These are phyloP conservation scores for Aphelenchoides bicaudatus DNA, from an alignment of 2,888 invertebrate genomes.

Conservation along the genomic window DNA sequence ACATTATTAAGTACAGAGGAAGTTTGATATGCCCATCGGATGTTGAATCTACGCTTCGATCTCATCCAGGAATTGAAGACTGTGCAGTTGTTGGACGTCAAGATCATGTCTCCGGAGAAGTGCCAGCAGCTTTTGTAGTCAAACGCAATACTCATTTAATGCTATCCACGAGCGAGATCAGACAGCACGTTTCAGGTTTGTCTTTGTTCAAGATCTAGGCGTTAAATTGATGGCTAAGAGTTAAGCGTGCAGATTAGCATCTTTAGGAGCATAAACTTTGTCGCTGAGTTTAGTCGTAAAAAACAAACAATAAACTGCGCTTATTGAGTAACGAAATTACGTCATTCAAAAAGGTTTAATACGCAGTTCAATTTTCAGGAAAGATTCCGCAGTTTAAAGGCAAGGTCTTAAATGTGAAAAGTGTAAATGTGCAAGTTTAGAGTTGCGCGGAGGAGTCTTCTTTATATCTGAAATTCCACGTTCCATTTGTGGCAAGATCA, in stretches of 20 bases:
- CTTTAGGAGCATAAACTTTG: conserved; percentile 4
- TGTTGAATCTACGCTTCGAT: conserved; percentile 48
- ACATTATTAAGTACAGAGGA: conserved; percentile 69
- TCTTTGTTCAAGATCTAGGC: not conserved
- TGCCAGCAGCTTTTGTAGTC: conserved; percentile 55
- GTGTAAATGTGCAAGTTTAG: too few relatives aligned
- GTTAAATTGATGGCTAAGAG: not conserved
- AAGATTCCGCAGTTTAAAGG: conserved; percentile 55
- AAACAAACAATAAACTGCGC: too few relatives aligned
- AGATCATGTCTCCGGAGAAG: conserved; percentile 53
- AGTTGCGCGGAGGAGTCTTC: conserved; percentile 55
- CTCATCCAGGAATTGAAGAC: conserved; percentile 55
- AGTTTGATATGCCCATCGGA: conserved; percentile 53
- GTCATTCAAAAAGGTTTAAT: not conserved
- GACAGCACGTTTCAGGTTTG: conserved; percentile 48
- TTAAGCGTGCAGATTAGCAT: not conserved
- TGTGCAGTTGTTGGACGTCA: conserved; percentile 56
- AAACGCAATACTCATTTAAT: conserved; percentile 40
- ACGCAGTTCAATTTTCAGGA: conserved; percentile 43
- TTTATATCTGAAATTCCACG: conserved; percentile 58
- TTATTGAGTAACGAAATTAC: not conserved
- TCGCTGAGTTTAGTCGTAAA: not conserved
- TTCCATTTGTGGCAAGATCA: conserved; percentile 48
- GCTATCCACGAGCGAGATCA: conserved; percentile 51
- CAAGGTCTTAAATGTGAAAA: too few relatives aligned